A percentile compares a stretch with the other conserved stretches of the same genome.
Conservation (phyloP, 2,888 invertebrate genomes). For the Phyllotreta striolata region DNA sequence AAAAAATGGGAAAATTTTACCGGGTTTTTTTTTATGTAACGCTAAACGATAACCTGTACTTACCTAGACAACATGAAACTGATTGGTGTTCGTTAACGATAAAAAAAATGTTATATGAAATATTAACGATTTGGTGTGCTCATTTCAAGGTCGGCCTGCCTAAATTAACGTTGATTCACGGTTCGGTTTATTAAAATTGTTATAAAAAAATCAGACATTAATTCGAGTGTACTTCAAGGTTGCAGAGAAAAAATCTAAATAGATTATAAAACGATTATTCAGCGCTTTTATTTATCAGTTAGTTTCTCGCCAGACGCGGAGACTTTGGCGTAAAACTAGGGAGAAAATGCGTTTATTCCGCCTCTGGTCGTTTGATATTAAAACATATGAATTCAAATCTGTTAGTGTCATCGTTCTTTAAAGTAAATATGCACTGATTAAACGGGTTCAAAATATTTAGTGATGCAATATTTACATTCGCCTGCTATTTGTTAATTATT, state of each 20-base stretch:
- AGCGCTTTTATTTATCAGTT: no score
- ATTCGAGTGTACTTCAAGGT: slow-evolving; percentile 13
- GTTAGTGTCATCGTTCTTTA: slow-evolving; percentile 34
- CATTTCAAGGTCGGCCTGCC: neutral
- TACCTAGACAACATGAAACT: slow-evolving; percentile 15
- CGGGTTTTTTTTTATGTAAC: neutral
- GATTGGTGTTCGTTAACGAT: slow-evolving; percentile 9
- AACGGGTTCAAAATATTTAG: slow-evolving; percentile 33
- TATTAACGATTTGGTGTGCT: slow-evolving; percentile 2
- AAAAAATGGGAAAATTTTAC: neutral
- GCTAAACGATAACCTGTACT: neutral
- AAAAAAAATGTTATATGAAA: neutral
- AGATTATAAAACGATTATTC: no score
- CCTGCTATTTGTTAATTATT: slow-evolving; percentile 35
- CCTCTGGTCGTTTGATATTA: slow-evolving; percentile 8
- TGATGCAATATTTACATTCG: slow-evolving; percentile 38
- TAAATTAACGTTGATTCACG: slow-evolving; percentile 11
- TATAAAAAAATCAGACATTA: slow-evolving; percentile 5
- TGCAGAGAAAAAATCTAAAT: neutral
- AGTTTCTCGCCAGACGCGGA: no score
- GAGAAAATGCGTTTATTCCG: neutral
- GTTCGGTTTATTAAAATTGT: slow-evolving; percentile 3
- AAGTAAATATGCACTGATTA: slow-evolving; percentile 36
- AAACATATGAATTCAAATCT: slow-evolving; percentile 26
- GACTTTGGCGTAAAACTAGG: no score